Evolutionary conservation across 1,140 invertebrate species (phyloP).

Genomic region (Cydia strobilella): DNA sequence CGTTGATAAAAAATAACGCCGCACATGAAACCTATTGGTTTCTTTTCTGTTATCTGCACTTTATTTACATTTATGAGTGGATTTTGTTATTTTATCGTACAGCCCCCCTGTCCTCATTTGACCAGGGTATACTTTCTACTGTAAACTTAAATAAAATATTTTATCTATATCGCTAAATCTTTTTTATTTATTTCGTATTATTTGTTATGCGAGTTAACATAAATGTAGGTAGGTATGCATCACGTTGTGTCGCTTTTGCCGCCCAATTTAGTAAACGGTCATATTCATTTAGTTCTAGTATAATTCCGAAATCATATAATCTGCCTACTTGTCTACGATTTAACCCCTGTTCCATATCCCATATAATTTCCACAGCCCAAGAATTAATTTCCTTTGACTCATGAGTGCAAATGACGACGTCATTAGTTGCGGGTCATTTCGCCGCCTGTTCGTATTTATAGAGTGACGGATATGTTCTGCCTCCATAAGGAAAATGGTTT

Average conservation of each 20-base stretch:
- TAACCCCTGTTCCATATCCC: background rate
- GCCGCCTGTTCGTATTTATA: conserved; percentile 18
- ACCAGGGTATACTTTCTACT: background rate
- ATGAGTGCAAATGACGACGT: conserved; percentile 30
- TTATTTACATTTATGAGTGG: background rate
- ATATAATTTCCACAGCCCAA: conserved; percentile 12
- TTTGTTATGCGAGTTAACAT: too few species aligned
- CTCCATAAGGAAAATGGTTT: conserved; percentile 16
- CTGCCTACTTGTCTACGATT: background rate
- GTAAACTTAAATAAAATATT: too few species aligned
- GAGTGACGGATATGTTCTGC: conserved; percentile 4
- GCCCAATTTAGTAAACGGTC: background rate
- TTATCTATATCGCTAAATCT: too few species aligned
- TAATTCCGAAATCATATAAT: background rate
- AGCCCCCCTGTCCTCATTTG: background rate
- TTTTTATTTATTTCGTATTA: background rate
- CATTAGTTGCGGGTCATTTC: conserved; percentile 29
- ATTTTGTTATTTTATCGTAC: background rate
- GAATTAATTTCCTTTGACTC: conserved; percentile 24
- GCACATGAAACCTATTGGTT: conserved; percentile 14
- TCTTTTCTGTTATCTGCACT: conserved; percentile 5
- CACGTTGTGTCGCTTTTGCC: too few species aligned
- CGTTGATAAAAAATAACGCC: conserved; percentile 23
- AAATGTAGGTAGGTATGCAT: too few species aligned
- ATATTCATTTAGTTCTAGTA: background rate